These are phyloP conservation scores for Laterallus jamaicensis DNA, from an alignment of 2,113 vertebrate genomes.

Conservation along the genomic window DNA sequence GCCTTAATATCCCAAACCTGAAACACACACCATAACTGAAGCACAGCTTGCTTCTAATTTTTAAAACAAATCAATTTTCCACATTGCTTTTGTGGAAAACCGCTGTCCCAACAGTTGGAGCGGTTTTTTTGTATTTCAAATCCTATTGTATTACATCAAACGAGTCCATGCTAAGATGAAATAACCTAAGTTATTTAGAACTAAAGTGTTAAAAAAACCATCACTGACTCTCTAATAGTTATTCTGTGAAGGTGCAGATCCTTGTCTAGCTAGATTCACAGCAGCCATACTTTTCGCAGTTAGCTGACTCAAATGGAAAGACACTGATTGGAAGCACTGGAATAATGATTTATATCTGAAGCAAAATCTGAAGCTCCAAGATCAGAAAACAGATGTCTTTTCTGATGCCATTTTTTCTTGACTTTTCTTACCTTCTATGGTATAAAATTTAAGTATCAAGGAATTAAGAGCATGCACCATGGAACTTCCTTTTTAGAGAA, in stretches of 20 bases:
- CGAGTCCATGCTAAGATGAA: neutral
- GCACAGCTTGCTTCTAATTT: neutral
- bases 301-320: neutral
- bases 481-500: neutral
- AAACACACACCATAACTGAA: neutral
- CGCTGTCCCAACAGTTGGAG: neutral
- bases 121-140: neutral
- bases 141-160: neutral
- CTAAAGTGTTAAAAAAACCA: too few species aligned
- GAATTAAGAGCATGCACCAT: neutral
- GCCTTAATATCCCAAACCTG: fast-evolving
- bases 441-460: neutral
- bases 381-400: neutral
- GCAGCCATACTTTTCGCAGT: neutral
- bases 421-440: neutral
- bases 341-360: neutral
- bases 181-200: neutral
- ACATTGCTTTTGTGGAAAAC: neutral
- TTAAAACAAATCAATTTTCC: neutral
- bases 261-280: neutral
- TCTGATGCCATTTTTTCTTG: neutral
- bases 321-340: neutral
- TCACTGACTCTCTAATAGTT: neutral
- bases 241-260: neutral
- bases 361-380: neutral